Base-by-base conservation (phyloP, 2,888 invertebrate species). In the Eupithecia vulgata region DNA sequence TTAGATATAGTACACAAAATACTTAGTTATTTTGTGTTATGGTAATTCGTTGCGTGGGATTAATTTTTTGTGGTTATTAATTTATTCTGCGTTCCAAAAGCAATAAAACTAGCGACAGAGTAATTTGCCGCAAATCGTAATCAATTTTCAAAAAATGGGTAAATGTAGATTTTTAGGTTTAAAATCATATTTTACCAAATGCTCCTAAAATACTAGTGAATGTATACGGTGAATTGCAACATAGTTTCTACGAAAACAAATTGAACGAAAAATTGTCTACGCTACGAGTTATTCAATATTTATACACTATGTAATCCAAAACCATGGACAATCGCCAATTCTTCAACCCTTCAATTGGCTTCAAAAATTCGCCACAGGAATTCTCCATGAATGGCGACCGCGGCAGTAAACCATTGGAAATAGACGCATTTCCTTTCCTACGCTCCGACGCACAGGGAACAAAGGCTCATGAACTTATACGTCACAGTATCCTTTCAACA, bases 351-450 rank as follows among this genome's bases (percentile, higher is more conserved):
- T 62, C 65, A 62, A 67, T 57, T n/a, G 17, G 45, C 52, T 62
- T 70, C n/a, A 30, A 35, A 67, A 69, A 70, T 75, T 75, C 62
- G 62, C 74, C 84, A 65, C 83, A 84, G 85, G 82, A 88, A 89
- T 88, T 87, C 87, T 83, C 87, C 87, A 87, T 87, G 89, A 90
- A 90, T 87, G 88, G 89, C 40, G 6, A 65, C 13, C 72, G 67
- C 81, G 84, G 83, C 83, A 84, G 86, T 90, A 90, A 91, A 90
- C 87, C 88, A 88, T 90, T 90, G 86, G 83, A 90, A 91, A 91
- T 90, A 90, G 91, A 88, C 84, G 81, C 78, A 80, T 82, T 85
- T 84, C 84, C 84, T 83, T 81, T 80, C 82, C 76, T 71, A 64
- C 72, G 76, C 74, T 71, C 45, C 64, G 64, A 71, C 68, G 74